A percentile compares a stretch with the other conserved stretches of the same genome.
Evolutionary conservation across 2,113 vertebrate species (phyloP).

Genomic region (Petrocephalus zakoni): DNA sequence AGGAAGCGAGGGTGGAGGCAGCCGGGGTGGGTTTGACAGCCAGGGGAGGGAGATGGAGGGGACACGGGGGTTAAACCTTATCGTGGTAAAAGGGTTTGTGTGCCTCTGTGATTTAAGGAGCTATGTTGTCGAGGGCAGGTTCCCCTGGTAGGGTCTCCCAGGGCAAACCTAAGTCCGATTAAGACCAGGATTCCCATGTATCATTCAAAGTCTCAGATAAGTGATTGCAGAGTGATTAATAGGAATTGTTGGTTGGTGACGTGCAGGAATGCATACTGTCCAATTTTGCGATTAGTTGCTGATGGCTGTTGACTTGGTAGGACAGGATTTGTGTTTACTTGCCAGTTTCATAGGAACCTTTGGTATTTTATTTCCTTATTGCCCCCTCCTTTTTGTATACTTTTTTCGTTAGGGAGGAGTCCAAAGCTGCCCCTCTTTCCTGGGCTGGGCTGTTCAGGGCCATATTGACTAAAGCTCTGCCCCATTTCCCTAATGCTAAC

Average conservation of each 20-base stretch:
- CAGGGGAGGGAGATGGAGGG: constrained; percentile 66
- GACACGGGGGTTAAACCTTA: constrained; percentile 62
- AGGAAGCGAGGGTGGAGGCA: constrained; percentile 44
- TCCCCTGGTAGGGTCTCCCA: too few species aligned
- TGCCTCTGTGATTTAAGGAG: too few species aligned
- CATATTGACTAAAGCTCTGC: not conserved
- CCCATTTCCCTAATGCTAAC: not conserved
- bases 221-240: too few species aligned
- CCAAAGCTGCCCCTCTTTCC: not conserved
- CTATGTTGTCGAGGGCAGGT: too few species aligned
- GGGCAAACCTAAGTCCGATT: too few species aligned
- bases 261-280: not conserved
- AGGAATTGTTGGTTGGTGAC: not conserved
- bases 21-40: constrained; percentile 51
- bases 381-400: not conserved
- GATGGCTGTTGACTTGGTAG: not conserved
- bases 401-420: not conserved
- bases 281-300: not conserved
- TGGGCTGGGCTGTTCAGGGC: not conserved
- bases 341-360: not conserved
- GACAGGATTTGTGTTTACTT: not conserved
- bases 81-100: too few species aligned
- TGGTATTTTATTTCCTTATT: not conserved
- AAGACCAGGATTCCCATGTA: too few species aligned
- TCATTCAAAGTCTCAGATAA: too few species aligned